These are phyloP conservation scores for Alfaro cultratus DNA, from an alignment of 2,797 vertebrate genomes.

Conservation along the genomic window DNA sequence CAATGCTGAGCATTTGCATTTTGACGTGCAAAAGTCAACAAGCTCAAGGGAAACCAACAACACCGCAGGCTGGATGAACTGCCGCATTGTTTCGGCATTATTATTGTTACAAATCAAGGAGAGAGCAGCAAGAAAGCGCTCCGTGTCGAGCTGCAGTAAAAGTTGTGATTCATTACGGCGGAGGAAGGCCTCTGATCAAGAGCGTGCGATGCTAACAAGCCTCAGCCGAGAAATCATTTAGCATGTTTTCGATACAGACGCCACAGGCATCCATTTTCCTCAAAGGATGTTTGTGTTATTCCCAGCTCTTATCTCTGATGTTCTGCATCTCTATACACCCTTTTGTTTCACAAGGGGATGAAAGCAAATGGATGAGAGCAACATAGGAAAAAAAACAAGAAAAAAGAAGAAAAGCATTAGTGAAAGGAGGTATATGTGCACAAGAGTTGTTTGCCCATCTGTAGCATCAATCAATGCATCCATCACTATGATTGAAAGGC, in stretches of 20 bases:
- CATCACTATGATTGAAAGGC: conserved; percentile 37
- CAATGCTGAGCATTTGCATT: conserved; percentile 36
- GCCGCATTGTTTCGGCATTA: conserved; percentile 33
- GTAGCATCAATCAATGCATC: conserved; percentile 49
- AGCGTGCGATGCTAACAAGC: conserved; percentile 4
- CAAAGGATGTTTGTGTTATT: conserved; percentile 3
- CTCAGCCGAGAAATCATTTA: conserved; percentile 15
- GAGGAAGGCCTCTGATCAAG: conserved; percentile 39
- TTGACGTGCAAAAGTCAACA: conserved; percentile 38
- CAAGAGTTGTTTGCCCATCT: background rate
- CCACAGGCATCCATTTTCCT: conserved; percentile 11
- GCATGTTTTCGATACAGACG: conserved; percentile 1
- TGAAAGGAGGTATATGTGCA: background rate
- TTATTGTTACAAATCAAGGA: conserved; percentile 35
- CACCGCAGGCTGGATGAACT: conserved; percentile 36
- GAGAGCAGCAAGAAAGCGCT: conserved; percentile 1
- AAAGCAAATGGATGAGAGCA: background rate
- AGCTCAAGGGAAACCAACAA: conserved; percentile 39
- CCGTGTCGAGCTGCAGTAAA: conserved; percentile 36
- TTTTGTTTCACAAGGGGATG: conserved; percentile 10
- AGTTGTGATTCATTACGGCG: conserved; percentile 44
- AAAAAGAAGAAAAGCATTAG: background rate
- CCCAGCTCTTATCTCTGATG: background rate
- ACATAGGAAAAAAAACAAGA: background rate
- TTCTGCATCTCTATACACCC: background rate